These are phyloP conservation scores for Diplolepis rosae DNA, from an alignment of 2,888 invertebrate genomes.

Conservation along the genomic window DNA sequence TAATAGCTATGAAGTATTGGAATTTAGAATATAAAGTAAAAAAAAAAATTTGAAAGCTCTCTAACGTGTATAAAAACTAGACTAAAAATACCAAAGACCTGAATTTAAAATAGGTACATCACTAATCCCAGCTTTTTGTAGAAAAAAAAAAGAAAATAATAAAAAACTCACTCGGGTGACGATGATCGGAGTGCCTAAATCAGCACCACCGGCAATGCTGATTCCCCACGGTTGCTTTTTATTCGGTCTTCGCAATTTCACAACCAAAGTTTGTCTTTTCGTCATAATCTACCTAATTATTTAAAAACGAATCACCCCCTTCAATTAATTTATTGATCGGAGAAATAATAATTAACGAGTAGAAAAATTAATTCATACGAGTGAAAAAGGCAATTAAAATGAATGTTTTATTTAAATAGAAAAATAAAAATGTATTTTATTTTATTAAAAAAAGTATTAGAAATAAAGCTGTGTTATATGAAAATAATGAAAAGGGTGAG, in stretches of 20 bases:
- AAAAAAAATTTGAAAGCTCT: too few relatives aligned
- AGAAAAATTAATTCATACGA: not conserved
- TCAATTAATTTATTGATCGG: not conserved
- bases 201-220: constrained; percentile 89
- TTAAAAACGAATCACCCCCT: not conserved
- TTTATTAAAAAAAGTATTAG: not conserved
- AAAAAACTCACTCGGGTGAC: constrained; percentile 86
- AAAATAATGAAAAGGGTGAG: not conserved
- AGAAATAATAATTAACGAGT: not conserved
- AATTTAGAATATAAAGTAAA: too few relatives aligned
- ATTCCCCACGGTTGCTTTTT: constrained; percentile 89
- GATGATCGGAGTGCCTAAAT: constrained; percentile 89
- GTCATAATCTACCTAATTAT: constrained; percentile 74
- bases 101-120: too few relatives aligned
- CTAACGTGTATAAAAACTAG: too few relatives aligned
- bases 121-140: too few relatives aligned
- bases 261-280: constrained; percentile 85
- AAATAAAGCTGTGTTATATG: not conserved
- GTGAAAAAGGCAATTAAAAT: not conserved
- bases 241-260: constrained; percentile 83
- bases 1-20: too few relatives aligned
- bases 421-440: too few relatives aligned
- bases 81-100: too few relatives aligned
- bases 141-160: not conserved
- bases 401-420: not conserved